Base-by-base conservation (phyloP, 1,140 invertebrate genomes). In the Lucilia cuprina region DNA sequence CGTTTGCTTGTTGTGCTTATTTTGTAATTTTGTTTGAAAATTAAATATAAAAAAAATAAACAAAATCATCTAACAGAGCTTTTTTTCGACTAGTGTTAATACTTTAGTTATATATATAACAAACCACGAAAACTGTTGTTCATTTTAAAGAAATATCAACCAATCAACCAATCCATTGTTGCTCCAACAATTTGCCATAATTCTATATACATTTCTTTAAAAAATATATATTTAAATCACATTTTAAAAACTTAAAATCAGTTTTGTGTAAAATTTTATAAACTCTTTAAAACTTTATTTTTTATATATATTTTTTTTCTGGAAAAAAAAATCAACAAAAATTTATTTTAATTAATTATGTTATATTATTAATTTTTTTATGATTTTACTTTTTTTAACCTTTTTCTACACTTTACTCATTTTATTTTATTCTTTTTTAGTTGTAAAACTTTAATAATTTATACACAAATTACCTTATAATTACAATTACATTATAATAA, bases 1-100 rank as follows among this genome's bases (percentile, higher is more conserved):
- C 87, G 88, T 87, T 82, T 82, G 84, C 84, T 85, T 80, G 35
- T 80, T 49, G 77, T 80, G 77, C 77, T 80, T 80, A 41, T 80
- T 70, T 25, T 9, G 65, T 70, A 70, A 70, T 7, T 60, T 78
- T 78, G 75, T 8, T 8, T 41, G 5, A 0, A 41, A 41, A 41
- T 41, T 41, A 41, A n/a, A n/a, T n/a, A n/a, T n/a, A n/a, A n/a
- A 41, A 41, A 41, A 30, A 30, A 21, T 77, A 80, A 25, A 80
- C 41, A 80, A 55, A 12, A 49, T 47, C 41, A 21, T 80, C 47
- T 80, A 80, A 80, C 77, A 80, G 77, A 80, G 77, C 77, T 80
- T 80, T 49, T 80, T 80, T 80, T 60, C 55, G 19, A 70, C 19
- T 12, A 70, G n/a, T 14, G 12, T 21, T 25, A 21, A 30, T 30